Evolutionary conservation across 1,140 invertebrate genomes (phyloP), one percentile per base, ranked within the genome.

Genomic region (Scylla paramamosain): DNA sequence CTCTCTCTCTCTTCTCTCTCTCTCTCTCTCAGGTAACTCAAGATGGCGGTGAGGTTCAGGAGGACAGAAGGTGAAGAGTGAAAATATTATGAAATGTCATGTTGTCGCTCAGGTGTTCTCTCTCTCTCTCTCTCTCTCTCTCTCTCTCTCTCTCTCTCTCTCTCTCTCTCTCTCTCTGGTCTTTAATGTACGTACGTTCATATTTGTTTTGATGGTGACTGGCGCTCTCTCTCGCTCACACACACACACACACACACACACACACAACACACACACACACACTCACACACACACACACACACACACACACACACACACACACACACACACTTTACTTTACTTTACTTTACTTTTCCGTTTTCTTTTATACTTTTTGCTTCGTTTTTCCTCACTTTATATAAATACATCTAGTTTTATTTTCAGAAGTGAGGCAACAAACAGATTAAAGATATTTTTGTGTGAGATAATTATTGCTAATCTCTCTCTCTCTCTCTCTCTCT

Each of bases 201-300:
- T n/a, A n/a, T n/a, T n/a, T n/a, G n/a, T n/a, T n/a, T n/a, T 7
- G 12, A 52, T 12, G 12, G 48, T 52, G 48, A 28, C 8, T 84
- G 4, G 25, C 25, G 6, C 10, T 29, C 28, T 14, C 10, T 12
- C n/a, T 25, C 83, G 0, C 83, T 86, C 83, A 86, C 83, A n/a
- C n/a, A n/a, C n/a, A n/a, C n/a, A n/a, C n/a, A n/a, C n/a, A n/a
- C n/a, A n/a, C n/a, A n/a, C n/a, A n/a, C n/a, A n/a, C n/a, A n/a
- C n/a, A n/a, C n/a, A n/a, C n/a, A n/a, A n/a, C n/a, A n/a, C n/a
- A n/a, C n/a, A n/a, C n/a, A n/a, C n/a, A n/a, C n/a, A n/a, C n/a
- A n/a, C n/a, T n/a, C n/a, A 84, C 83, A 84, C 83, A 84, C 83
- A 84, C 83, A 84, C 83, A 84, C 83, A 84, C 83, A 84, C 83